Evolutionary conservation across 2,888 invertebrate genomes (phyloP).

Genomic region (Nephrotoma appendiculata): DNA sequence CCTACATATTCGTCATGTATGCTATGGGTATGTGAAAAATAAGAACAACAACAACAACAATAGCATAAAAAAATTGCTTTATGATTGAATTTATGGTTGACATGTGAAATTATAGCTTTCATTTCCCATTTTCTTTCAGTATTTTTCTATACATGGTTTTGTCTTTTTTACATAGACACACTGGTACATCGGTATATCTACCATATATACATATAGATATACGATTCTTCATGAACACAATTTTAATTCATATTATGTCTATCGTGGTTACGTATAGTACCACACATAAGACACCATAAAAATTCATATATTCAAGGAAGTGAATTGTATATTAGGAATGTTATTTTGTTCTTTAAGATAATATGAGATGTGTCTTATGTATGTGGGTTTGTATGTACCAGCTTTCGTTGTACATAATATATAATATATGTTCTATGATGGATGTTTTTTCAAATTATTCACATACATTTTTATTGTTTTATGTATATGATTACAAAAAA

Average conservation of each 20-base stretch:
- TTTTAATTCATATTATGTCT: background rate
- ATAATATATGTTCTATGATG: background rate
- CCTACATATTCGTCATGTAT: background rate
- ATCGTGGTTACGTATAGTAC: background rate
- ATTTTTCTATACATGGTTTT: background rate
- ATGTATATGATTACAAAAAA: background rate
- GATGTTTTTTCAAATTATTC: background rate
- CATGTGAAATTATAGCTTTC: constrained; percentile 1
- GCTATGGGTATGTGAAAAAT: background rate
- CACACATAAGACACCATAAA: background rate
- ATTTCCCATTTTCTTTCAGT: background rate
- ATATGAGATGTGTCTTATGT: background rate
- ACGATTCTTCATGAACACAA: background rate
- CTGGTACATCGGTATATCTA: background rate
- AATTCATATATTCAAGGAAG: background rate
- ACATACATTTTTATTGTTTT: background rate
- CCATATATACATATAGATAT: background rate
- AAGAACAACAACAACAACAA: background rate
- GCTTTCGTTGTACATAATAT: background rate
- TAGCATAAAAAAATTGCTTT: background rate
- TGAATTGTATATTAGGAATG: background rate
- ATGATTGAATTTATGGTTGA: constrained; percentile 4
- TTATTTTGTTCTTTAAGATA: background rate
- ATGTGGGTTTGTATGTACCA: background rate
- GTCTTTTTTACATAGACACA: background rate